A percentile compares a stretch with the other conserved stretches of the same genome.
Conservation (phyloP, 2,113 vertebrate species). For the Gnathonemus echidnorhynchus region DNA sequence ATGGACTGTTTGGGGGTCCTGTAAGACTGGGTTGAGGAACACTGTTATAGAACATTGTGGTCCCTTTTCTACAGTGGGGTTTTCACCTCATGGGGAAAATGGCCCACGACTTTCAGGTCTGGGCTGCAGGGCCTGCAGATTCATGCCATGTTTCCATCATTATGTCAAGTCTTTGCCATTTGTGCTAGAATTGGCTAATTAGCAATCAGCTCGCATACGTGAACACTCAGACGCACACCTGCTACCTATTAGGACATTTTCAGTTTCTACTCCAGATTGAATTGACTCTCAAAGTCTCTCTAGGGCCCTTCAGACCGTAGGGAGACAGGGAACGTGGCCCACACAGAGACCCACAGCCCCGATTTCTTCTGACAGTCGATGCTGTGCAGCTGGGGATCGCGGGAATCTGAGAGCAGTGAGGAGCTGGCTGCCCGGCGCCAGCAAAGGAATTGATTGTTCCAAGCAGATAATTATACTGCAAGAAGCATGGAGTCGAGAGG, state of each 20-base stretch:
- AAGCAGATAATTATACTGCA: slow-evolving; percentile 50
- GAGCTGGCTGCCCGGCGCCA: slow-evolving; percentile 34
- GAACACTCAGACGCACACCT: not conserved
- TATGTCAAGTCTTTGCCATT: not conserved
- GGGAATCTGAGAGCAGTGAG: not conserved
- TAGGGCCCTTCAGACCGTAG: slow-evolving; percentile 31
- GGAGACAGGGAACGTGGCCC: slow-evolving; percentile 33
- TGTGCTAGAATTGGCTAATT: not conserved
- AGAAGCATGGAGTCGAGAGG: slow-evolving; percentile 45
- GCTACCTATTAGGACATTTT: not conserved
- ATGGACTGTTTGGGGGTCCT: not conserved
- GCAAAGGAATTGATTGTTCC: slow-evolving; percentile 44
- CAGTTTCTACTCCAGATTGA: not conserved
- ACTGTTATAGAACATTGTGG: not conserved
- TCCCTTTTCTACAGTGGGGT: not conserved
- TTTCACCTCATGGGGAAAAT: not conserved
- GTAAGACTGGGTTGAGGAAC: not conserved
- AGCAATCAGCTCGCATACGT: not conserved
- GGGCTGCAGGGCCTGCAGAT: not conserved
- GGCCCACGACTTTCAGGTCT: not conserved
- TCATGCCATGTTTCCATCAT: not conserved
- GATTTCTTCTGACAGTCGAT: slow-evolving; percentile 32
- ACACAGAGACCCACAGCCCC: slow-evolving; percentile 38
- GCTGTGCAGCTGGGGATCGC: not conserved
- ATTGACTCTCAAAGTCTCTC: slow-evolving; percentile 30